Base-by-base conservation (phyloP, 92 coral and sea anemone species). In the Zoanthus sociatus region DNA sequence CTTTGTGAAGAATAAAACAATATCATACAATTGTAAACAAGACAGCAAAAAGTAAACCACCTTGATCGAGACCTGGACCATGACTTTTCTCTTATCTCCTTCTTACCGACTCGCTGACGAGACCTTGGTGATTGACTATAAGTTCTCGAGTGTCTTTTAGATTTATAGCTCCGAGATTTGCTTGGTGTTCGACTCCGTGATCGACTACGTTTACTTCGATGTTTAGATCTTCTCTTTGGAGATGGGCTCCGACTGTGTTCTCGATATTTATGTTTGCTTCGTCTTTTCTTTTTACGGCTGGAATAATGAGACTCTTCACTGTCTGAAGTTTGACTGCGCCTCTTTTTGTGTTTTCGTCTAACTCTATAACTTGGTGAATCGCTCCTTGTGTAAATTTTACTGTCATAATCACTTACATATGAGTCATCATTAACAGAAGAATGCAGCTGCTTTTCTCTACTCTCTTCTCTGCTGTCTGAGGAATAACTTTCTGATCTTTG, bases 161-260 rank as follows among this genome's bases (percentile, higher is more conserved):
- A 75, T 72, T 84, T 91, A 33, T 86, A 92, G 67, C 91, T 90
- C 33, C 88, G 90, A 30, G 87, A 95, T 82, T 90, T 94, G 88
- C 88, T 93, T 1, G 95, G 95, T 18, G 95, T 83, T 33, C 85
- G 88, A 64, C 96, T 92, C 33, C 95, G 81, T 17, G 95, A 91
- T 13, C 93, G 89, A 87, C 93, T 93, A 66, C 71, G 94, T 48
- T 83, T 83, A 11, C 90, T 82, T 53, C 91, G 93, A 64, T 87
- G 98, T 77, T 92, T 94, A 17, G 88, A 77, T 51, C 87, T 85
- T 7, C 77, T 90, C 81, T 92, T 90, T 33, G 98, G 93, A 10
- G 97, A 88, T n/a, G 93, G 74, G 79, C 97, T 95, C 45, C 70
- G 90, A 88, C 99, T 95, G 16, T 91, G 89, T 71, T 91, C 92